phyloP scores from a whole-genome alignment of 1,140 invertebrate species.

The Drosophila ananassae region DNA sequence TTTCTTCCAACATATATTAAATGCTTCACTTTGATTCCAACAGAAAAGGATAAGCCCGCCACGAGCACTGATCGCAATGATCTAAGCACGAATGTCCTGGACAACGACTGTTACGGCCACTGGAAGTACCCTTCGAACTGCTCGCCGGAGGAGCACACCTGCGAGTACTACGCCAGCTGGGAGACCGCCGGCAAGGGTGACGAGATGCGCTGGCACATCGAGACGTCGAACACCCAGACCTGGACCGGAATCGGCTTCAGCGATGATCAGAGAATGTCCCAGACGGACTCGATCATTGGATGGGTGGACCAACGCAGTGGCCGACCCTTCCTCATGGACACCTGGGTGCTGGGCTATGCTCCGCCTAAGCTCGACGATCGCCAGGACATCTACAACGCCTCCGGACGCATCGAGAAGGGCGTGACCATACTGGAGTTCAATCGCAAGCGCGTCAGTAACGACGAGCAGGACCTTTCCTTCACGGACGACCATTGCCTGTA shows the following conservation, averaged over 20 bases:
- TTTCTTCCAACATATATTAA: neutral
- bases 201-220: constrained; percentile 93
- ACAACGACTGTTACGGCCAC: constrained; percentile 89
- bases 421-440: constrained; percentile 92
- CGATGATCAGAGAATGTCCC: constrained; percentile 91
- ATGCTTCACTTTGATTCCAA: neutral
- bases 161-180: constrained; percentile 94
- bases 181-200: constrained; percentile 90
- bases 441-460: constrained; percentile 91
- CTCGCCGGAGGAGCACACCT: constrained; percentile 88
- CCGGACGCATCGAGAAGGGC: constrained; percentile 90
- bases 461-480: constrained; percentile 93
- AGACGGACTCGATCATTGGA: constrained; percentile 88
- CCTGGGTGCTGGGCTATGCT: constrained; percentile 92
- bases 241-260: constrained; percentile 99
- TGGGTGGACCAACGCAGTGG: constrained; percentile 91
- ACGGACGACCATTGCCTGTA: constrained; percentile 93
- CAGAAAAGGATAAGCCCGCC: constrained; percentile 74
- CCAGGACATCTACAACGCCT: constrained; percentile 90
- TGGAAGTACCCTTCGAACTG: constrained; percentile 92
- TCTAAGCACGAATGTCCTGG: constrained; percentile 73
- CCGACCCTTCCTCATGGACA: constrained; percentile 93
- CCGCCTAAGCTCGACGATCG: constrained; percentile 90
- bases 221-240: constrained; percentile 90
- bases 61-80: constrained; percentile 61